Percentiles rank a stretch among this genome's conserved stretches.
Evolutionary conservation across 2,113 vertebrate genomes (phyloP).

Genomic region (Triplophysa dalaica): DNA sequence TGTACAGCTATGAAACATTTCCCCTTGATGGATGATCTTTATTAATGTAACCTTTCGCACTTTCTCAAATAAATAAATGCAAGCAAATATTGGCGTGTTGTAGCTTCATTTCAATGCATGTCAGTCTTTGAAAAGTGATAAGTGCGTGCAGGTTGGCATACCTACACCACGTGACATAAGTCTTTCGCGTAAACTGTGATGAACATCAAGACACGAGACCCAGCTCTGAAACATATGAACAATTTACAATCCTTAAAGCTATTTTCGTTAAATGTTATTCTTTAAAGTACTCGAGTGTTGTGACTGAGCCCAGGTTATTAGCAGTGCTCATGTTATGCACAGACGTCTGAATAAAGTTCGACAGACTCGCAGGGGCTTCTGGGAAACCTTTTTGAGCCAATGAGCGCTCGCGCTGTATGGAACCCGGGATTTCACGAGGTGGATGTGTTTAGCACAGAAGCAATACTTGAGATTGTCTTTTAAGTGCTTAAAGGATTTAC

Average conservation of each 20-base stretch:
- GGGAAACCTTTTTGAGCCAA: constrained; percentile 28
- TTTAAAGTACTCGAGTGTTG: too few relatives aligned
- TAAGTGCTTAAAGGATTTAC: background rate
- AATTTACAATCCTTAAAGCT: too few relatives aligned
- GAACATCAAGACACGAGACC: too few relatives aligned
- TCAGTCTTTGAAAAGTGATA: too few relatives aligned
- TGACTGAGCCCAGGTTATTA: too few relatives aligned
- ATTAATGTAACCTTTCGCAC: background rate
- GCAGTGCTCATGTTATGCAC: too few relatives aligned
- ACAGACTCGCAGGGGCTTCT: background rate
- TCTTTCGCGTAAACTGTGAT: too few relatives aligned
- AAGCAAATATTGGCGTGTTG: background rate
- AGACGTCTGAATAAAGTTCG: constrained; percentile 50
- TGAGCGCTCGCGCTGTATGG: background rate
- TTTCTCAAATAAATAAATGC: background rate
- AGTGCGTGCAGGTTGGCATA: too few relatives aligned
- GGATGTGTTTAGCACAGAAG: constrained; percentile 26
- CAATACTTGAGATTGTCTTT: constrained; percentile 6
- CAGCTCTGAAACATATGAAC: too few relatives aligned
- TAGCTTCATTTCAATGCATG: background rate
- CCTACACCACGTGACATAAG: too few relatives aligned
- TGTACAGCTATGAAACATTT: background rate
- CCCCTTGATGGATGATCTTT: background rate
- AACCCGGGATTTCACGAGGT: constrained; percentile 46
- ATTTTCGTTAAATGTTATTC: too few relatives aligned